A percentile compares a stretch with the other conserved stretches of the same genome.
These are phyloP conservation scores for Microtus oregoni DNA, from an alignment of 2,113 vertebrate species.

Conservation along the genomic window DNA sequence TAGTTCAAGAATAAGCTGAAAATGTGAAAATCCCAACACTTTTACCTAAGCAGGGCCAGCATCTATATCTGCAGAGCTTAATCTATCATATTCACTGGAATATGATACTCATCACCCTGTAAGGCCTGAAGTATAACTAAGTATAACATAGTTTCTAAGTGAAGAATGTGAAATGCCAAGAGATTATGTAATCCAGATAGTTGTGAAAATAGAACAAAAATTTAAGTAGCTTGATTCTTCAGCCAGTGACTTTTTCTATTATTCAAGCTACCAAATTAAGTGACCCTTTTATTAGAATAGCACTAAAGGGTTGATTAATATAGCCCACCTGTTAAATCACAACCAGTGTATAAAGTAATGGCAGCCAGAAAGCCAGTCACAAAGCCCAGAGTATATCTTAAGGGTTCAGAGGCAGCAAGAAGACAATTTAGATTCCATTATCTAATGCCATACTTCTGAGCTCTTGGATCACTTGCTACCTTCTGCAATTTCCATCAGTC, in stretches of 20 bases:
- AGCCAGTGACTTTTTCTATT: neutral
- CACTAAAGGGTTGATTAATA: neutral
- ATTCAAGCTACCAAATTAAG: slow-evolving; percentile 2
- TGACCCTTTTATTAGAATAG: neutral
- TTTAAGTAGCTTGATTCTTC: neutral
- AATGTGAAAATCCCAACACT: neutral
- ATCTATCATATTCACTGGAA: neutral
- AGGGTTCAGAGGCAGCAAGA: neutral
- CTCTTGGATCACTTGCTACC: neutral
- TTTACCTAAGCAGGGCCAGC: neutral
- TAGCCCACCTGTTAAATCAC: slow-evolving; percentile 35
- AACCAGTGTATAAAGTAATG: neutral
- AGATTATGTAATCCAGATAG: neutral
- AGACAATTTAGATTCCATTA: neutral
- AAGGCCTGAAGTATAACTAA: neutral
- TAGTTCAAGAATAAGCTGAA: neutral
- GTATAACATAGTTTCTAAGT: neutral
- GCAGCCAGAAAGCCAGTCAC: neutral
- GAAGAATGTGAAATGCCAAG: slow-evolving; percentile 12
- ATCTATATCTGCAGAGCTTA: neutral
- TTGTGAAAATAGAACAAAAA: slow-evolving; percentile 28
- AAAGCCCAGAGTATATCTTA: neutral
- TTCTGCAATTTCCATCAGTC: neutral
- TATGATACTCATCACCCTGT: neutral
- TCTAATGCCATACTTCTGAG: neutral